Evolutionary conservation across 2,113 vertebrate species (phyloP), one percentile per base, ranked within the genome.

Genomic region (Terrapene triunguis): DNA sequence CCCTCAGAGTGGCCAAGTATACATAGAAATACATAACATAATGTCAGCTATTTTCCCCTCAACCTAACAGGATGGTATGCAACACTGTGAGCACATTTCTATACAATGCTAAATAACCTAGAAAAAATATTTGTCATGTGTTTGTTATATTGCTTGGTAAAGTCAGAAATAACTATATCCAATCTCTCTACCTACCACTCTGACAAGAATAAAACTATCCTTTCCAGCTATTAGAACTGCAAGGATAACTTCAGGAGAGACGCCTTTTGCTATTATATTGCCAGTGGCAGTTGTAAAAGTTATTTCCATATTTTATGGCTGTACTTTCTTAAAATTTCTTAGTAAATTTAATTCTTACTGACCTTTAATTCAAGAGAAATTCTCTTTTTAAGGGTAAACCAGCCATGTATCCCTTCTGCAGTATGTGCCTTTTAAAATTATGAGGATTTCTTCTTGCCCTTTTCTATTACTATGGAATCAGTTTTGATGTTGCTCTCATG

Each of bases 401-500:
- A n/a, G 24, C 27, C 8, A 83, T 93, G 86, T 89, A 85, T 92
- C 94, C 93, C 38, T 74, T 93, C 53, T 87, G 32, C 50, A 89
- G 50, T 57, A 84, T 72, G 22, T 8, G 3, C 22, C 27, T 92
- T 87, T 85, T 84, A 89, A 93, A 95, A 89, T 69, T n/a, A 69
- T 85, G 0, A 84, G 51, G 89, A 89, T 88, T 90, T 96, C 74
- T 0, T 0, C 4, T 88, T 80, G 85, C 62, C 47, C 2, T 55
- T 90, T n/a, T 51, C 10, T 83, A 82, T 85, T 91, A 83, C 94
- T 96, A 78, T 69, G 2, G 32, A 91, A 89, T 35, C 76, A 74
- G 62, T 92, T 87, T 80, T 44, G 38, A 9, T 93, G 88, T 95
- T 95, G 81, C 94, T 65, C 92, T 83, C 88, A 90, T 91, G 13